Base-by-base conservation (phyloP, 2,797 vertebrate species). In the Coendou prehensilis region DNA sequence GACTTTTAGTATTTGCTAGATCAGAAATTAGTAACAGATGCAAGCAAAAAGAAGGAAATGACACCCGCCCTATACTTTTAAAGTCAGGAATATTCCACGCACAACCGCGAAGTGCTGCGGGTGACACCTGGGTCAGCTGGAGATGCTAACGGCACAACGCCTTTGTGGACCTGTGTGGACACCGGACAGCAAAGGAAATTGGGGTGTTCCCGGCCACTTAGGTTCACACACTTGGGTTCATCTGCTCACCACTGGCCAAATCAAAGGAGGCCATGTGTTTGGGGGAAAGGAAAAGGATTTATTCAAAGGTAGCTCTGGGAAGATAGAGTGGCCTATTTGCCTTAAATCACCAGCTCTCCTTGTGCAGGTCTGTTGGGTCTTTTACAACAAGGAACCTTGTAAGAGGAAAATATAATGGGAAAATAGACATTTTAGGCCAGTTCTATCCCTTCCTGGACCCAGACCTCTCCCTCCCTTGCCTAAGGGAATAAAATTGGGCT, bases 1-100 rank as follows among this genome's bases (percentile, higher is more conserved):
- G 82, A 97, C 90, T 97, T 61, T 96, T 85, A 97, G 57, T 67
- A 96, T 82, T 96, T 96, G 61, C 81, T 84, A 75, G 52, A 33
- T 93, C 81, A 90, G 37, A 93, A 95, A 59, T 95, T 59, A 92
- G 26, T 76, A 94, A 64, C 82, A 96, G 54, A 87, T 71, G 18
- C 56, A 87, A 94, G 91, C 45, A 96, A 71, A 96, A 96, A 52
- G 93, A 50, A 84, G 78, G 67, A n/a, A n/a, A 71, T 47, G 64
- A 73, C 15, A 87, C 37, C 13, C 84, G 84, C 28, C n/a, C 63
- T 94, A 11, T 28, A 82, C 3, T 26, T 87, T 83, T 78, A 50
- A 92, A 88, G 52, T 59, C 56, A 96, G 33, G 33, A 82, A 85
- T 84, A 64, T 82, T 87, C 75, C 56, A 59, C 75, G 78, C 85